A percentile compares a stretch with the other conserved stretches of the same genome.
phyloP scores from a whole-genome alignment of 1,140 invertebrate genomes.

The Drosophila obscura region DNA sequence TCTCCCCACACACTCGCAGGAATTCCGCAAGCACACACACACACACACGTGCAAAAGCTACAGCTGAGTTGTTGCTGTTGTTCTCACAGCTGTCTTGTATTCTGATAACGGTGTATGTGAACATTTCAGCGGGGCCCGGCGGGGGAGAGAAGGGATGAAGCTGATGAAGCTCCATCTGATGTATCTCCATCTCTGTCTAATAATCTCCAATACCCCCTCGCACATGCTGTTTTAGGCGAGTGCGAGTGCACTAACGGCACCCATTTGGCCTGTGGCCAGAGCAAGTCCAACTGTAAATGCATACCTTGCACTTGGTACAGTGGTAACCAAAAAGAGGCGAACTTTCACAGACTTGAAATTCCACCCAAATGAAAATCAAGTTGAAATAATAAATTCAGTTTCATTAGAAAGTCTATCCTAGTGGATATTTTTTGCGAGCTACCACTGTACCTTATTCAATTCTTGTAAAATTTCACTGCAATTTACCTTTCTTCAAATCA shows the following conservation, averaged over 20 bases:
- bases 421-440: too few species aligned
- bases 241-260: slow-evolving; percentile 7
- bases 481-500: background rate
- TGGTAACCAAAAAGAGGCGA: too few species aligned
- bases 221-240: background rate
- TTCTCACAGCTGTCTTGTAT: slow-evolving; percentile 33
- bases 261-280: slow-evolving; percentile 15
- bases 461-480: too few species aligned
- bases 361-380: too few species aligned
- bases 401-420: too few species aligned
- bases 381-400: too few species aligned
- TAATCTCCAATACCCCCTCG: background rate
- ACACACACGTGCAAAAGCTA: background rate
- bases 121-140: background rate
- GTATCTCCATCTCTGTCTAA: background rate
- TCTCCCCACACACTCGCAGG: too few species aligned
- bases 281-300: slow-evolving; percentile 4
- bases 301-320: too few species aligned
- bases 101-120: slow-evolving; percentile 20
- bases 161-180: slow-evolving; percentile 1
- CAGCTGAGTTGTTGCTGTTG: slow-evolving; percentile 33
- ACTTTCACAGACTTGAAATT: too few species aligned
- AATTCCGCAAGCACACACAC: slow-evolving; percentile 2
- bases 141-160: slow-evolving; percentile 19
- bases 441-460: too few species aligned